A percentile compares a stretch with the other conserved stretches of the same genome.
Evolutionary conservation across 2,113 vertebrate genomes (phyloP).

Genomic region (Oceanodroma tethys): DNA sequence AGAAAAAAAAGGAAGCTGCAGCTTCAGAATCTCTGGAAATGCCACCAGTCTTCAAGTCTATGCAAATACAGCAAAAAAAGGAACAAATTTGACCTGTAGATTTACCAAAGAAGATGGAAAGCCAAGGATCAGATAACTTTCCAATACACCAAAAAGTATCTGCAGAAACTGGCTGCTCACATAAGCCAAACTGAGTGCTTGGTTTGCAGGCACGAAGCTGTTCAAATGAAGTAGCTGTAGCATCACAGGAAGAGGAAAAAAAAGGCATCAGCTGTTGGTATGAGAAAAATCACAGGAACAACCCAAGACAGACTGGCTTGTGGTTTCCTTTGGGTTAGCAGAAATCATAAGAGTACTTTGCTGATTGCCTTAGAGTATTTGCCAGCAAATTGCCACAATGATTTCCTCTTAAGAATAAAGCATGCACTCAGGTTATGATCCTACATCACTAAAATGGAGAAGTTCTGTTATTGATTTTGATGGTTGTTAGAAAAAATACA

Average conservation of each 20-base stretch:
- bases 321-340: conserved; percentile 42
- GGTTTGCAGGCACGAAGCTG: not conserved
- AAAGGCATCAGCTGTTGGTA: not conserved
- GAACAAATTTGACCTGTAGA: not conserved
- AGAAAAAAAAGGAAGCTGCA: not conserved
- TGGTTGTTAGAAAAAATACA: not conserved
- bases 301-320: conserved; percentile 7
- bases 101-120: not conserved
- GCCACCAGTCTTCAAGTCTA: not conserved
- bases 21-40: not conserved
- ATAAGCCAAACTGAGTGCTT: not conserved
- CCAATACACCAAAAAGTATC: not conserved
- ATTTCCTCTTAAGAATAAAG: not conserved
- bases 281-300: conserved; percentile 52
- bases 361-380: not conserved
- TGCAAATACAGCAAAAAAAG: not conserved
- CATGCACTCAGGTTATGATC: not conserved
- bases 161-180: not conserved
- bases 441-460: not conserved
- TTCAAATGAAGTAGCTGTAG: not conserved
- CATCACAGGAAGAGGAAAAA: not conserved
- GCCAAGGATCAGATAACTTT: not conserved
- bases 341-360: not conserved
- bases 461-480: not conserved
- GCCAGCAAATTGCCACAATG: conserved; percentile 16